Conservation (phyloP, 2,888 invertebrate genomes). For the Synergus umbraculus region DNA sequence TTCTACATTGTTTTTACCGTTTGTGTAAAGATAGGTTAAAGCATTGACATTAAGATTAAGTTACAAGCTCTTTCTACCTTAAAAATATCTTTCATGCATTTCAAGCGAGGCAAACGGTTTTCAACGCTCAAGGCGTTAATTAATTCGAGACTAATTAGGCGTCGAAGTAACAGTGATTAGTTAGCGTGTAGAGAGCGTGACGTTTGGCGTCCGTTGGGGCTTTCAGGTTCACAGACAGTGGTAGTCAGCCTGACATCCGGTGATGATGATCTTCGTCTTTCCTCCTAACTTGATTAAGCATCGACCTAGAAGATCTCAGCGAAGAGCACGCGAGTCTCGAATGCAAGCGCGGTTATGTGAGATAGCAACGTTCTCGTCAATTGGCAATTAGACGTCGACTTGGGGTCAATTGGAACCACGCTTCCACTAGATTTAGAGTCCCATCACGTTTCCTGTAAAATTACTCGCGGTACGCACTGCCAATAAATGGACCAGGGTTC, state of each 20-base stretch:
- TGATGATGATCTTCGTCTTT: not conserved
- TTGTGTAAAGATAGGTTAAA: not conserved
- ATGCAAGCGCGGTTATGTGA: slow-evolving; percentile 48
- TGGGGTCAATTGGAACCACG: slow-evolving; percentile 75
- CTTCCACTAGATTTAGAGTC: slow-evolving; percentile 70
- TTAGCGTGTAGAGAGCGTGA: slow-evolving; percentile 30
- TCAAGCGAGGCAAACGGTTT: not conserved
- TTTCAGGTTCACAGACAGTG: not conserved
- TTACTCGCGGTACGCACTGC: slow-evolving; percentile 67
- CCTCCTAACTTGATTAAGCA: slow-evolving; percentile 29
- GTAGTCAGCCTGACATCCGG: slow-evolving; percentile 25
- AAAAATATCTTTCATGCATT: slow-evolving; percentile 1
- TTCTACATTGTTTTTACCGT: too few species aligned
- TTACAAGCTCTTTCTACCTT: not conserved
- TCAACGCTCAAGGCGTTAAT: slow-evolving; percentile 10
- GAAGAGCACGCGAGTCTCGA: slow-evolving; percentile 21
- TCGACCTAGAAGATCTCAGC: slow-evolving; percentile 27
- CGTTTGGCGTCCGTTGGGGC: slow-evolving; percentile 9
- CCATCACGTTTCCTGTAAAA: slow-evolving; percentile 73
- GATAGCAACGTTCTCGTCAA: slow-evolving; percentile 73
- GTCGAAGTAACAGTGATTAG: slow-evolving; percentile 32
- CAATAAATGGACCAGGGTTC: slow-evolving; percentile 43
- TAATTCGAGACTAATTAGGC: slow-evolving; percentile 29
- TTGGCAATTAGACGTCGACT: slow-evolving; percentile 75
- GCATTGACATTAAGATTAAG: not conserved